phyloP scores from a whole-genome alignment of 23 tunicate genomes.

The Trididemnum clinides region DNA sequence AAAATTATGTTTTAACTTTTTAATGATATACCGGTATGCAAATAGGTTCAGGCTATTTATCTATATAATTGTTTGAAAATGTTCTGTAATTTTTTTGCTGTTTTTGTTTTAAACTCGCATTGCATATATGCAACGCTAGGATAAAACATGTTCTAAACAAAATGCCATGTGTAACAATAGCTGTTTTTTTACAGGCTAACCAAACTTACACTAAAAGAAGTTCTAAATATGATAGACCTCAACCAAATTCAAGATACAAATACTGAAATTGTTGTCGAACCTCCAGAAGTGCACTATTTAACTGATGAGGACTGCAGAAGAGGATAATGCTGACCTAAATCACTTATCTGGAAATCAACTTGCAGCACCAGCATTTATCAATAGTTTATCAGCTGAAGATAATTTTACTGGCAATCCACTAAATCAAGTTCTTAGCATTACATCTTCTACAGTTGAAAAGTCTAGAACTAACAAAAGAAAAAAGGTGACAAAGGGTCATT shows the following conservation, averaged over 20 bases:
- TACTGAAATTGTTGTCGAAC: neutral
- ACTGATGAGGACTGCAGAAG: neutral
- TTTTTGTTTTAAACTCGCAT: neutral
- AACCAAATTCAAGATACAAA: neutral
- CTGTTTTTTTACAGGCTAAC: neutral
- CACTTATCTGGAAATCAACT: neutral
- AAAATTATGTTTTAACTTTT: too few species aligned
- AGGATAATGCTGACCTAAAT: neutral
- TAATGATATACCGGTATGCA: too few species aligned
- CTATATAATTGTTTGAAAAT: too few species aligned
- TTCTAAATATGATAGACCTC: neutral
- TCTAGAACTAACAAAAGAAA: neutral
- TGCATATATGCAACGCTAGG: neutral
- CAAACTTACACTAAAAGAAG: neutral
- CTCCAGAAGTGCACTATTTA: neutral
- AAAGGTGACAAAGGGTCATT: too few species aligned
- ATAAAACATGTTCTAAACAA: neutral
- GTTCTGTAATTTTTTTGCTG: neutral
- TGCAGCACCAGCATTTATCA: neutral
- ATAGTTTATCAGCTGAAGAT: neutral
- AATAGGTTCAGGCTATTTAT: too few species aligned
- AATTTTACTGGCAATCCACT: neutral
- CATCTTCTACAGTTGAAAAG: neutral
- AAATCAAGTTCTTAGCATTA: neutral
- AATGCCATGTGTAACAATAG: neutral